Base-by-base conservation (phyloP, 1,140 invertebrate species). In the Pygmarrhopalites habei region DNA sequence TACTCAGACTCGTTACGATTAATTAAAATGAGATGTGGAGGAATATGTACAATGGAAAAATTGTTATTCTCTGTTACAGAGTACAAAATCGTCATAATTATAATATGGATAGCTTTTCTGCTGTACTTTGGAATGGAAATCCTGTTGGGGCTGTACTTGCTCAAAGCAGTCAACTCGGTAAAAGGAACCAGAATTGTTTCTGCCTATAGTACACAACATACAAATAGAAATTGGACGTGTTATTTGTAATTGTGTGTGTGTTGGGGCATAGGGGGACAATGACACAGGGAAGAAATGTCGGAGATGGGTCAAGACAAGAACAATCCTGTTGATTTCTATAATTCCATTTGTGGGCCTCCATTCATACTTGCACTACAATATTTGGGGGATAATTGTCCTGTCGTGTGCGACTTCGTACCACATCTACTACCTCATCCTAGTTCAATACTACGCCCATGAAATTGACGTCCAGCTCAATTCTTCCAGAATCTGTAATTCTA, bases 161-260 rank as follows among this genome's bases (percentile, higher is more conserved):
- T 65, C 25, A 47, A 59, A 47, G 58, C 64, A 32, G 64, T 65
- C 25, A 65, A 65, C 58, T 53, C 39, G 49, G 62, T 64, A 60
- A 64, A 43, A 19, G 30, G n/a, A n/a, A n/a, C n/a, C n/a, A n/a
- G n/a, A n/a, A 29, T 35, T 35, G 30, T 41, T 56, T 56, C 32
- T 23, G 19, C 23, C 29, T 14, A n/a, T 55, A 35, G 15, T 32
- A 41, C 53, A 56, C n/a, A 19, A 56, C 53, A 56, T 55, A 41
- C 39, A 41, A 41, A 41, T n/a, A n/a, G n/a, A n/a, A n/a, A n/a
- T n/a, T n/a, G n/a, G n/a, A n/a, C n/a, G n/a, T n/a, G n/a, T n/a
- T n/a, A n/a, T n/a, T n/a, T n/a, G n/a, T n/a, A n/a, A n/a, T n/a
- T n/a, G n/a, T n/a, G n/a, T n/a, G n/a, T n/a, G n/a, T n/a, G n/a